Conservation (phyloP, 1,140 invertebrate genomes). For the Zaprionus ghesquierei region DNA sequence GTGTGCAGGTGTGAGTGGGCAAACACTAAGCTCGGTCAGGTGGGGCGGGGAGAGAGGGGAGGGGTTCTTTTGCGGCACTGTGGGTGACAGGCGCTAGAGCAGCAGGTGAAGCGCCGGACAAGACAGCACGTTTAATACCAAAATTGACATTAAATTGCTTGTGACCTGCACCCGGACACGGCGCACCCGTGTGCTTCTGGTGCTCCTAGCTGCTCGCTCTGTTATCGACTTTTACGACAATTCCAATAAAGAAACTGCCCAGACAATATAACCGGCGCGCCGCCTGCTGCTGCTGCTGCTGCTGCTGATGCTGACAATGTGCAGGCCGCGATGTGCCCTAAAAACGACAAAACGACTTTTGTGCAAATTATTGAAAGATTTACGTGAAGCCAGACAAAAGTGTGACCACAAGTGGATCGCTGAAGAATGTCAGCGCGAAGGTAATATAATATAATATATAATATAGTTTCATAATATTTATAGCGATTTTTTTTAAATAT, state of each 20-base stretch:
- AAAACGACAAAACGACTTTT: constrained; percentile 61
- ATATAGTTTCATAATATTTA: no score
- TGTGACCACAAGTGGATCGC: constrained; percentile 1
- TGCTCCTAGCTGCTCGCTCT: constrained; percentile 34
- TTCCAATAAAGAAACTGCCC: constrained; percentile 75
- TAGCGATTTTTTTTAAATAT: no score
- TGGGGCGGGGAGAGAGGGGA: background rate
- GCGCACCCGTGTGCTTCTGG: no score
- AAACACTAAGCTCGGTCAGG: constrained; percentile 29
- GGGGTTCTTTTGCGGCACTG: constrained; percentile 35
- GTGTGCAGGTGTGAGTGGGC: constrained; percentile 45
- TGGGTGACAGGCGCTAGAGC: constrained; percentile 42
- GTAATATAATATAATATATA: background rate
- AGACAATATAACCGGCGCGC: constrained; percentile 60
- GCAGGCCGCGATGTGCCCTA: constrained; percentile 38
- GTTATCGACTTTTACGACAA: constrained; percentile 80
- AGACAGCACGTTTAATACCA: constrained; percentile 78
- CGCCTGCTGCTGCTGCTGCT: constrained; percentile 12
- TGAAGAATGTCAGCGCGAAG: background rate
- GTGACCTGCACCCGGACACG: constrained; percentile 57
- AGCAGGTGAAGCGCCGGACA: constrained; percentile 70
- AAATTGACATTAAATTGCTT: constrained; percentile 82
- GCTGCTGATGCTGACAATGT: constrained; percentile 13
- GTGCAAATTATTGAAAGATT: constrained; percentile 67
- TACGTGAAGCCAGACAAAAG: constrained; percentile 27